Percentiles rank a stretch among this genome's conserved stretches.
Conservation (phyloP, 2,113 vertebrate genomes). For the Anoura caudifer region DNA sequence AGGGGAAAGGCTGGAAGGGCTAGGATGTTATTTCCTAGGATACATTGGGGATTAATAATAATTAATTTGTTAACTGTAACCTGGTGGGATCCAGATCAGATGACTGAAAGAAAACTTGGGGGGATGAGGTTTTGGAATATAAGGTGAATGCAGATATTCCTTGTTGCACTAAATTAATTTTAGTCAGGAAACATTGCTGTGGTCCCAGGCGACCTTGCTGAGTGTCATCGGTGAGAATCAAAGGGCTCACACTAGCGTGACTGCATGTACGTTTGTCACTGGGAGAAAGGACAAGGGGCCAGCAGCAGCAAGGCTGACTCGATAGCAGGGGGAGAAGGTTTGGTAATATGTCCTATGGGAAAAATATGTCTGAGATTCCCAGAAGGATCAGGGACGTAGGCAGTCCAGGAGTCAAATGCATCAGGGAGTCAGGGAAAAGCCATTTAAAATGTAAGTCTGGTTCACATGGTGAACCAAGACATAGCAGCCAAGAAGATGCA, state of each 20-base stretch:
- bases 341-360: neutral
- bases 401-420: neutral
- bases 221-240: neutral
- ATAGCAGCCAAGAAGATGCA: neutral
- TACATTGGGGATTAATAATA: neutral
- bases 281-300: neutral
- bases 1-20: neutral
- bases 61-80: neutral
- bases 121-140: neutral
- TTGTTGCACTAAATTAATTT: neutral
- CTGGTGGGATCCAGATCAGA: neutral
- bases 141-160: neutral
- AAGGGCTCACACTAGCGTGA: neutral
- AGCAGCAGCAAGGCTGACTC: neutral
- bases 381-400: neutral
- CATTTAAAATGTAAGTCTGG: neutral
- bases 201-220: neutral
- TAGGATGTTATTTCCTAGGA: neutral
- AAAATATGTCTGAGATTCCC: neutral
- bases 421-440: neutral
- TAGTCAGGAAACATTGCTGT: neutral
- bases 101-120: neutral
- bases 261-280: neutral
- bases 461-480: neutral
- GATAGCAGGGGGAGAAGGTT: neutral